Evolutionary conservation across 1,140 invertebrate genomes (phyloP).

Genomic region (Lanistes nyassanus): DNA sequence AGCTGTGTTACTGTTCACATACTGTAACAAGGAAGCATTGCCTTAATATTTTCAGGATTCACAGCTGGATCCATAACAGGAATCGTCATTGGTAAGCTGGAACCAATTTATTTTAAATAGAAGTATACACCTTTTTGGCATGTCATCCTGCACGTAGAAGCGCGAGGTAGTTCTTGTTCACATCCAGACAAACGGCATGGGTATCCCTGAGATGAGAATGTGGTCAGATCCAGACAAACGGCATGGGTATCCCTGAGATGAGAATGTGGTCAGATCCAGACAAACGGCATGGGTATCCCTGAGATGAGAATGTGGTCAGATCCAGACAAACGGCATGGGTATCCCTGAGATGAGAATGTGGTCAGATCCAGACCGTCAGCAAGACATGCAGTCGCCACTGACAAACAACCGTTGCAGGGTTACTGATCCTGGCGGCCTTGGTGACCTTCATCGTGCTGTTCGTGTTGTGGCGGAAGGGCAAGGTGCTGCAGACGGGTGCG

Average conservation of each 20-base stretch:
- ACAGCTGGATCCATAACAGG: constrained; percentile 5
- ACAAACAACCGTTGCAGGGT: neutral
- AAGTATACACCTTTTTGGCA: no score
- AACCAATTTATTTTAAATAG: neutral
- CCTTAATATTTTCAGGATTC: neutral
- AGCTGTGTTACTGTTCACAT: neutral
- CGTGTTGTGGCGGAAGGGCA: constrained; percentile 13
- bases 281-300: neutral
- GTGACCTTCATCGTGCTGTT: constrained; percentile 15
- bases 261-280: neutral
- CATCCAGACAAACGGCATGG: neutral
- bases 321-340: neutral
- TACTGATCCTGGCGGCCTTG: constrained; percentile 1
- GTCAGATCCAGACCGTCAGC: neutral
- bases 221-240: neutral
- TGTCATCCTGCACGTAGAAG: no score
- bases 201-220: neutral
- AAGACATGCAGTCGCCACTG: neutral
- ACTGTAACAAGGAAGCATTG: neutral
- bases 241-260: neutral
- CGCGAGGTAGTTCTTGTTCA: neutral
- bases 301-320: neutral
- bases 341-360: neutral
- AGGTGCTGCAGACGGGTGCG: neutral
- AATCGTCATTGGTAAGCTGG: constrained; percentile 13